Evolutionary conservation across 2,797 vertebrate genomes (phyloP).

Genomic region (Coregonus suidteri): DNA sequence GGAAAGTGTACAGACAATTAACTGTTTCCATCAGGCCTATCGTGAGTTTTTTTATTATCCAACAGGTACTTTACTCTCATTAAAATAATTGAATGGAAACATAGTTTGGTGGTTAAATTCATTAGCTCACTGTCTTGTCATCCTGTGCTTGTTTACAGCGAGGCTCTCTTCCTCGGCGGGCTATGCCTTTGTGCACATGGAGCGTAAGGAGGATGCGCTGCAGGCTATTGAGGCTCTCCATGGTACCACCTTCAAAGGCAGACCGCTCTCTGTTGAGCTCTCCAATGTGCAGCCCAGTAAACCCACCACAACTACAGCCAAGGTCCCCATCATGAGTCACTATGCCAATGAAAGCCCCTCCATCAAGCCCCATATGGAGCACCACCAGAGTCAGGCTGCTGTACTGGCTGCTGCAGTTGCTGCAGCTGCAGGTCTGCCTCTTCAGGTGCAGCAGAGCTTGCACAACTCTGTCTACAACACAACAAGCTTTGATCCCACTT

Average conservation of each 20-base stretch:
- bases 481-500: slow-evolving; percentile 80
- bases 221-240: slow-evolving; percentile 96
- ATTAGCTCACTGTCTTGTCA: slow-evolving; percentile 47
- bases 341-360: slow-evolving; percentile 81
- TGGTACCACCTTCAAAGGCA: slow-evolving; percentile 95
- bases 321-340: slow-evolving; percentile 82
- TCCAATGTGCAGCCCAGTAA: slow-evolving; percentile 81
- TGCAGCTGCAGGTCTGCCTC: slow-evolving; percentile 74
- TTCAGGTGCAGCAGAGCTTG: slow-evolving; percentile 82
- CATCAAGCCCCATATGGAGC: slow-evolving; percentile 80
- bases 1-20: neutral
- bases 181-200: slow-evolving; percentile 99
- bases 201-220: slow-evolving; percentile 95
- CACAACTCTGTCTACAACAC: slow-evolving; percentile 85
- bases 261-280: slow-evolving; percentile 93
- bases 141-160: slow-evolving; percentile 65
- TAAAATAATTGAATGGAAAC: neutral
- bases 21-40: neutral
- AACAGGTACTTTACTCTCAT: neutral
- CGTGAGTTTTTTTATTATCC: neutral
- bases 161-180: slow-evolving; percentile 83
- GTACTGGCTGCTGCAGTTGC: slow-evolving; percentile 77
- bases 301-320: slow-evolving; percentile 68
- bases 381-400: slow-evolving; percentile 83
- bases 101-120: slow-evolving; percentile 18